Percentiles rank a stretch among this genome's conserved stretches.
These are phyloP conservation scores for Idaea straminata DNA, from an alignment of 2,888 invertebrate genomes.

Conservation along the genomic window DNA sequence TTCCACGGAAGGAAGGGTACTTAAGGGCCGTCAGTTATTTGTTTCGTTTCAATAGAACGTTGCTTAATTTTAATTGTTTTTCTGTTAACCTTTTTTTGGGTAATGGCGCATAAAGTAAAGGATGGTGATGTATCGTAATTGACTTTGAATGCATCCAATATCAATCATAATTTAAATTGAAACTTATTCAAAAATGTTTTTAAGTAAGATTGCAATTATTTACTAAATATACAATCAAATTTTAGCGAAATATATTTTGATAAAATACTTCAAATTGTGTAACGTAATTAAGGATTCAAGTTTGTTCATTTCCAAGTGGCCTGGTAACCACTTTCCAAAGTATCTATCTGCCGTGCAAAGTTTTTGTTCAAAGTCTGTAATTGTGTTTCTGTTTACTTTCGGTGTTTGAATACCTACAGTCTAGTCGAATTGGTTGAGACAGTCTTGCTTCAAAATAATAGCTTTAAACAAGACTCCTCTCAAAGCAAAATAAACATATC, in stretches of 20 bases:
- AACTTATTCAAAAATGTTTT: not conserved
- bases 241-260: conserved; percentile 14
- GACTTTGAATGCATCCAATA: not conserved
- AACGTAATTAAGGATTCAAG: conserved; percentile 26
- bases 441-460: not conserved
- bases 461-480: not conserved
- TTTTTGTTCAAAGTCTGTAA: conserved; percentile 25
- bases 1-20: conserved; percentile 31
- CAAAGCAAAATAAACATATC: not conserved
- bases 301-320: conserved; percentile 19
- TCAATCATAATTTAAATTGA: not conserved
- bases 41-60: conserved; percentile 56
- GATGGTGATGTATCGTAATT: not conserved
- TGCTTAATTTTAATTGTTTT: conserved; percentile 55
- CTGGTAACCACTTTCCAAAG: conserved; percentile 25
- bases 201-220: not conserved
- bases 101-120: conserved; percentile 11
- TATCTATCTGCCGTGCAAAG: conserved; percentile 19
- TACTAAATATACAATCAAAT: not conserved
- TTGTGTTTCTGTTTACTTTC: conserved; percentile 29
- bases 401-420: conserved; percentile 15
- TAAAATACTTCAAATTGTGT: conserved; percentile 22
- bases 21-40: conserved; percentile 44
- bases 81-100: conserved; percentile 30
- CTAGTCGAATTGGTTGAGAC: conserved; percentile 1